Conservation (phyloP, 2,888 invertebrate species). For the Zygaena filipendulae region DNA sequence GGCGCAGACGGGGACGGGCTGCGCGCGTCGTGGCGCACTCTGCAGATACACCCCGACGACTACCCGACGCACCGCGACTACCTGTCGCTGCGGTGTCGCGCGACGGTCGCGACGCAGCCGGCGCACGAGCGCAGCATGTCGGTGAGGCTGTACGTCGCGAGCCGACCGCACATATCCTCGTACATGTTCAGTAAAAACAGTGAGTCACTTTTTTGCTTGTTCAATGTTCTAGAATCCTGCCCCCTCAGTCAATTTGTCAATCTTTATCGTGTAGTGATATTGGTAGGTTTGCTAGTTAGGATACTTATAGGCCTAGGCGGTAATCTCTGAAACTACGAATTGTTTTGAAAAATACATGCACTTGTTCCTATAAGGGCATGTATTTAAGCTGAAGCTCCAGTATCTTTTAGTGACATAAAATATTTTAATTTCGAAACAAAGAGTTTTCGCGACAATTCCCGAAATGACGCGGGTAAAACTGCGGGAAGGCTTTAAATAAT, state of each 20-base stretch:
- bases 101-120: constrained; percentile 43
- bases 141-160: constrained; percentile 50
- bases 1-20: constrained; percentile 53
- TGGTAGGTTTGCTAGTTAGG: too few species aligned
- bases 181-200: constrained; percentile 65
- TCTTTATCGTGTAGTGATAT: too few species aligned
- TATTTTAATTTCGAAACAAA: too few species aligned
- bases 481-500: too few species aligned
- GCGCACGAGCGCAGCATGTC: constrained; percentile 50
- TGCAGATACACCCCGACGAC: constrained; percentile 53
- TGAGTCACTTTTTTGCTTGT: constrained; percentile 27
- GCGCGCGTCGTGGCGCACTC: constrained; percentile 51
- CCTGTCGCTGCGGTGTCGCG: constrained; percentile 47
- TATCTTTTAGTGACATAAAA: too few species aligned
- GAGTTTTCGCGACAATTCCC: too few species aligned
- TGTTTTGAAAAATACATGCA: not conserved
- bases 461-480: too few species aligned
- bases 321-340: not conserved
- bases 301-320: too few species aligned
- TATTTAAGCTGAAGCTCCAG: constrained; percentile 1
- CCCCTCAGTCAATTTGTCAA: too few species aligned
- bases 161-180: constrained; percentile 52
- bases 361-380: not conserved
- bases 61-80: constrained; percentile 51
- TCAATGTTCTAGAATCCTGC: not conserved